phyloP scores from a whole-genome alignment of 2,888 invertebrate genomes.

The Clostera curtula region DNA sequence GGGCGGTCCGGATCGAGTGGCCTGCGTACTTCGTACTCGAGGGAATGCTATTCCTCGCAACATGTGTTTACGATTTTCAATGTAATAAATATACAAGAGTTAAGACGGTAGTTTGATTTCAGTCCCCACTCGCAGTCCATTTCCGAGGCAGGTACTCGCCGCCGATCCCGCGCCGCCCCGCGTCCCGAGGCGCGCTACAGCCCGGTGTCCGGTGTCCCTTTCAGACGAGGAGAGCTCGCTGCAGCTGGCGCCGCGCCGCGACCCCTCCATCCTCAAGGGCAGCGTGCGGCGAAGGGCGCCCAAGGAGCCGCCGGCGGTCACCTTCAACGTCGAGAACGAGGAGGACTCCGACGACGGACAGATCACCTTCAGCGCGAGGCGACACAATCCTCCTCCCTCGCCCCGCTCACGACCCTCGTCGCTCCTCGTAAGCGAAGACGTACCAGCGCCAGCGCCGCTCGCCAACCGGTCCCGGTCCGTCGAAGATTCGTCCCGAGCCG shows the following conservation, averaged over 20 bases:
- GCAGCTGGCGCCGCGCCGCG: constrained; percentile 41
- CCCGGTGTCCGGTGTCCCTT: constrained; percentile 28
- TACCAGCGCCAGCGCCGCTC: no score
- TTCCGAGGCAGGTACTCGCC: no score
- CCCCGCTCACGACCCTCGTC: constrained; percentile 44
- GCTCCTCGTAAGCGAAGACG: constrained; percentile 42
- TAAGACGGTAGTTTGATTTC: constrained; percentile 46
- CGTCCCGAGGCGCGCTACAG: constrained; percentile 6
- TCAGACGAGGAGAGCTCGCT: constrained; percentile 58
- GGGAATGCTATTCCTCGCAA: constrained; percentile 17
- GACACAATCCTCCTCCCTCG: constrained; percentile 23
- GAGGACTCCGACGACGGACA: constrained; percentile 56
- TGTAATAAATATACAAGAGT: constrained; percentile 44
- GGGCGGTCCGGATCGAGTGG: no score
- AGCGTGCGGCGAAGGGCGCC: constrained; percentile 40
- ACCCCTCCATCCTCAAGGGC: constrained; percentile 50
- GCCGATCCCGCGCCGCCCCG: constrained; percentile 11
- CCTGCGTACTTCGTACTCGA: constrained; percentile 8
- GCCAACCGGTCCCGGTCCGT: constrained; percentile 51
- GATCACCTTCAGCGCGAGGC: constrained; percentile 59
- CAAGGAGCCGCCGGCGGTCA: constrained; percentile 54
- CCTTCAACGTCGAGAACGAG: constrained; percentile 67
- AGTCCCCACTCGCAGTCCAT: constrained; percentile 22
- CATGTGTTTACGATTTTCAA: constrained; percentile 16
- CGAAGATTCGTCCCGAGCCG: constrained; percentile 48